Evolutionary conservation across 2,888 invertebrate species (phyloP).

Genomic region (Hedychridium roseum): DNA sequence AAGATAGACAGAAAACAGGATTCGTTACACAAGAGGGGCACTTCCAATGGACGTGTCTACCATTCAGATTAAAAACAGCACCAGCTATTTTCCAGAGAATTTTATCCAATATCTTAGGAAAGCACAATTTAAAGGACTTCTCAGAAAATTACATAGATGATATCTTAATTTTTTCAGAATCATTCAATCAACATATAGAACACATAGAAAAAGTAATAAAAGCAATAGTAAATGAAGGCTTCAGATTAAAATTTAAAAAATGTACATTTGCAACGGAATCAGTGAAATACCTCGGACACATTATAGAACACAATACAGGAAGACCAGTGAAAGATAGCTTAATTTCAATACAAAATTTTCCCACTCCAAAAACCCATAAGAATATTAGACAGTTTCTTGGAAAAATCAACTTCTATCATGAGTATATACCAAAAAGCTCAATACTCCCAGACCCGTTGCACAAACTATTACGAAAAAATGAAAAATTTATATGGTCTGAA

Average conservation of each 20-base stretch:
- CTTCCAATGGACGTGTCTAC: conserved; percentile 16
- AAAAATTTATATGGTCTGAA: conserved; percentile 17
- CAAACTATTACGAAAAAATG: conserved; percentile 14
- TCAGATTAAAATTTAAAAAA: conserved; percentile 18
- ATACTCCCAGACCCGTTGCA: conserved; percentile 10
- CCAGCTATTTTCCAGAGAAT: conserved; percentile 32
- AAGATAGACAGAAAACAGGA: conserved; percentile 27
- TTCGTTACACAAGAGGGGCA: conserved; percentile 21
- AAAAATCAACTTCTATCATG: conserved; percentile 11
- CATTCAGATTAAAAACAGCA: conserved; percentile 26
- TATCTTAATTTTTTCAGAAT: conserved; percentile 23
- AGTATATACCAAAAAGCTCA: conserved; percentile 12
- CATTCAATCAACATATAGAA: conserved; percentile 21
- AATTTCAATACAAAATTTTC: conserved; percentile 9
- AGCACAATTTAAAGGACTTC: conserved; percentile 24
- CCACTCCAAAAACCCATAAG: conserved; percentile 1
- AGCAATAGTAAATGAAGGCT: conserved; percentile 19
- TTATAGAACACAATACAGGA: no score
- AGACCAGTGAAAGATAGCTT: conserved; percentile 15
- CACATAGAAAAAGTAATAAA: conserved; percentile 21
- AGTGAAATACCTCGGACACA: conserved; percentile 11
- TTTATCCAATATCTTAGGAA: conserved; percentile 26
- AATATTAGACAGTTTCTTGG: conserved; percentile 1
- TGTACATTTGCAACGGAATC: conserved; percentile 12
- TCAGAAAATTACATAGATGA: conserved; percentile 26